Percentiles rank a stretch among this genome's conserved stretches.
These are phyloP conservation scores for Smittia aterrima DNA, from an alignment of 2,888 invertebrate genomes.

Conservation along the genomic window DNA sequence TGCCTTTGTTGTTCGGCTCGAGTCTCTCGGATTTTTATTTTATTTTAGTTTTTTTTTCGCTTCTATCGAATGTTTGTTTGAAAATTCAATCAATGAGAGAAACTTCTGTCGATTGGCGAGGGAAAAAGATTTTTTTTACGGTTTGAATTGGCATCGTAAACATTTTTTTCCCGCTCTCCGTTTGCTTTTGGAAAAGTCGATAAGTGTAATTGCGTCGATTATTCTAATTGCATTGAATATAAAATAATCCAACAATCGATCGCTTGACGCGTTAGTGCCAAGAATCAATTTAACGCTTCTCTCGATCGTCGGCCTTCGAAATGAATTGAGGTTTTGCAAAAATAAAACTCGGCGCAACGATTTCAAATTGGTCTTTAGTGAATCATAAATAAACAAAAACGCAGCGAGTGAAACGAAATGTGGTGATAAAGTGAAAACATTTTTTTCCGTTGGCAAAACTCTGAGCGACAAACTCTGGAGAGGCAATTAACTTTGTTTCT, in stretches of 20 bases:
- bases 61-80: slow-evolving; percentile 6
- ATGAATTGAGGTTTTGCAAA: background rate
- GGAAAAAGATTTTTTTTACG: background rate
- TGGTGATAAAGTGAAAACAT: background rate
- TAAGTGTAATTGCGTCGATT: slow-evolving; percentile 36
- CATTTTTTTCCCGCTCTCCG: background rate
- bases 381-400: slow-evolving; percentile 6
- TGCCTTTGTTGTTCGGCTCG: slow-evolving; percentile 26
- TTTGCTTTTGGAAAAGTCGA: background rate
- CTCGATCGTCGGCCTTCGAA: background rate
- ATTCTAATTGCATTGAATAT: slow-evolving; percentile 24
- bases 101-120: background rate
- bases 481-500: background rate
- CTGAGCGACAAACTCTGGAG: slow-evolving; percentile 1
- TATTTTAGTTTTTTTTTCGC: background rate
- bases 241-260: background rate
- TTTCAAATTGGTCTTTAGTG: background rate
- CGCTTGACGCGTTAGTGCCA: background rate
- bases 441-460: background rate
- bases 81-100: background rate
- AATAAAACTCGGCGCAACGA: no score
- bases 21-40: background rate
- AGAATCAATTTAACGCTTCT: slow-evolving; percentile 3
- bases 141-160: slow-evolving; percentile 1
- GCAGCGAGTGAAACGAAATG: background rate